These are phyloP conservation scores for Cancer borealis DNA, from an alignment of 2,888 invertebrate species.

Conservation along the genomic window DNA sequence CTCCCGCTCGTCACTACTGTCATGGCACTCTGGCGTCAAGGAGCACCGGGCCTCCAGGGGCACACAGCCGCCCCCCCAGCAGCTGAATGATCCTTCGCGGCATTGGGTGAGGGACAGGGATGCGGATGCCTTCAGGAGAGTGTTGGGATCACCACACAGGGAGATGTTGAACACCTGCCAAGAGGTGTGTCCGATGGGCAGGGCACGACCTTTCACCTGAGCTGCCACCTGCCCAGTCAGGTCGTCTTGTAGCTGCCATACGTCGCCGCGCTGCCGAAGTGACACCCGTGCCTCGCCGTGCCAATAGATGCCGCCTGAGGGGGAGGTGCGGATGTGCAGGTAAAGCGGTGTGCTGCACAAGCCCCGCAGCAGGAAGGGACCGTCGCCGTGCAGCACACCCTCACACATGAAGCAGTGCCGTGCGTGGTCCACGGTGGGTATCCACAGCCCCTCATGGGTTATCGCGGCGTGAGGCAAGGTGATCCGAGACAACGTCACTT, in stretches of 20 bases:
- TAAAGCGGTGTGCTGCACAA: background rate
- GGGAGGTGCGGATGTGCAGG: background rate
- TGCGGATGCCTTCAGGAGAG: background rate
- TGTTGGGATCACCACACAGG: background rate
- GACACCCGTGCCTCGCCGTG: background rate
- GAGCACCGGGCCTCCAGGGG: constrained; percentile 22
- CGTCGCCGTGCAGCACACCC: background rate
- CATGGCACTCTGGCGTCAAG: background rate
- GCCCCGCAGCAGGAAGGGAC: background rate
- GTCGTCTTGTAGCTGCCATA: background rate
- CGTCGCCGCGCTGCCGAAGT: background rate
- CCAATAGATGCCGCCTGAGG: constrained; percentile 35
- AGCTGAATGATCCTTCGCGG: background rate
- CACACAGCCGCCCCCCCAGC: constrained; percentile 29
- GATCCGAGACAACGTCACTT: background rate
- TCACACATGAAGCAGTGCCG: background rate
- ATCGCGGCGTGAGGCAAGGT: background rate
- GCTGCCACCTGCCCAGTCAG: background rate
- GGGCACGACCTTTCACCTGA: background rate
- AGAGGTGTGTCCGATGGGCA: background rate
- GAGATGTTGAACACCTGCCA: background rate
- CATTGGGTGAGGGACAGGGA: background rate
- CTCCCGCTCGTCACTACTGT: constrained; percentile 23
- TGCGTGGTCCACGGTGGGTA: background rate
- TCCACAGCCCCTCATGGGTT: background rate